A percentile compares a stretch with the other conserved stretches of the same genome.
Conservation (phyloP, 2,888 invertebrate genomes). For the Hedya salicella region DNA sequence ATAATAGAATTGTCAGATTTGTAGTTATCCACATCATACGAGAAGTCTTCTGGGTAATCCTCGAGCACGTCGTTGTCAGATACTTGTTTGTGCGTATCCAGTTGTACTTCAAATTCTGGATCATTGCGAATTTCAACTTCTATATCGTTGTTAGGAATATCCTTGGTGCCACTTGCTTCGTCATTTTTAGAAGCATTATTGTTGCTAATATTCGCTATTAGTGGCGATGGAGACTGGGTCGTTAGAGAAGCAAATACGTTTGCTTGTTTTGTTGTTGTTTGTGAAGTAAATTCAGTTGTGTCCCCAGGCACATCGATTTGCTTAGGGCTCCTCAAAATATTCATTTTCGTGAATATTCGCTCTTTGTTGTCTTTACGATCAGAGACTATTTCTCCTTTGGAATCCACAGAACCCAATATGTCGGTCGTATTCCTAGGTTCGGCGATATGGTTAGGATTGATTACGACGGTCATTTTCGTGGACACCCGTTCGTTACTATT, state of each 20-base stretch:
- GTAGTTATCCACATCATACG: constrained; percentile 69
- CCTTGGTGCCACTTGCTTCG: constrained; percentile 52
- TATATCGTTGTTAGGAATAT: constrained; percentile 54
- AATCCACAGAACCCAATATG: not conserved
- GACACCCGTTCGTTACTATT: constrained; percentile 45
- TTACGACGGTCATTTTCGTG: constrained; percentile 61
- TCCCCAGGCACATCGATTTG: not conserved
- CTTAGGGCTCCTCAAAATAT: not conserved
- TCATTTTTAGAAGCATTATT: constrained; percentile 62
- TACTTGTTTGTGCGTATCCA: constrained; percentile 49
- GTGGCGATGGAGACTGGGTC: constrained; percentile 49
- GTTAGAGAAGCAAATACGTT: not conserved
- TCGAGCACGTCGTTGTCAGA: constrained; percentile 49
- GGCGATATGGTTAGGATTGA: constrained; percentile 60
- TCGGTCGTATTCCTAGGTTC: not conserved
- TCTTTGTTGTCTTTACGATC: no score
- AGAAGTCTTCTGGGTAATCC: constrained; percentile 65
- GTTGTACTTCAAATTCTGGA: constrained; percentile 9
- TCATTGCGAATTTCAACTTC: constrained; percentile 51
- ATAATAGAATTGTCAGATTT: constrained; percentile 62
- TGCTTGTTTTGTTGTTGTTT: no score
- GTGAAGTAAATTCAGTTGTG: no score
- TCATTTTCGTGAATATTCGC: no score
- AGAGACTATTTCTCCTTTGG: no score
- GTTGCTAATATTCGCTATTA: constrained; percentile 51